Percentiles rank a stretch among this genome's conserved stretches.
Conservation (phyloP, 2,113 vertebrate species). For the Rhizomys pruinosus region DNA sequence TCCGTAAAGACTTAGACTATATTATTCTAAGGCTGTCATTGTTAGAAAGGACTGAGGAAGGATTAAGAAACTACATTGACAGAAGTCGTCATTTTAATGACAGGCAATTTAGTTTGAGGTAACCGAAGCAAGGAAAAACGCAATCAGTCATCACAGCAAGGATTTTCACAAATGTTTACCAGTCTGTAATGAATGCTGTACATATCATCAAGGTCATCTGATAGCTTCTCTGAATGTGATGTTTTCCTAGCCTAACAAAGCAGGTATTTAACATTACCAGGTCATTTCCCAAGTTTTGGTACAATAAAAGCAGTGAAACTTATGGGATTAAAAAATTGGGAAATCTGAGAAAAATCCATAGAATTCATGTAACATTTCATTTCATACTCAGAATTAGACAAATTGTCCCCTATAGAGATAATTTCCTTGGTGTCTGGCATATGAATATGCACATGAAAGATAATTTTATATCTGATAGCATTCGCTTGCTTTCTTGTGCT, state of each 20-base stretch:
- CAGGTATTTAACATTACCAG: conserved; percentile 69
- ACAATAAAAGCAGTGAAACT: conserved; percentile 56
- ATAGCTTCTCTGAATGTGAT: conserved; percentile 73
- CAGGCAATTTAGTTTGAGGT: conserved; percentile 89
- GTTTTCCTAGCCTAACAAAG: conserved; percentile 79
- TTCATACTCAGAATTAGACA: conserved; percentile 29
- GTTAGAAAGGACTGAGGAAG: conserved; percentile 81
- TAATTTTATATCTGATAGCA: conserved; percentile 7
- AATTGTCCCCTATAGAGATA: not conserved
- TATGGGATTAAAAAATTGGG: conserved; percentile 63
- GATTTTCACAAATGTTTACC: conserved; percentile 88
- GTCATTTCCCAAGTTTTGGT: conserved; percentile 69
- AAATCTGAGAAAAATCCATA: conserved; percentile 35
- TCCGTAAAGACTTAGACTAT: conserved; percentile 84
- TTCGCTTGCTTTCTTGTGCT: conserved; percentile 46
- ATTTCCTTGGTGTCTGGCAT: not conserved
- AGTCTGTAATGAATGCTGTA: conserved; percentile 80
- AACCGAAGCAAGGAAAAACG: conserved; percentile 84
- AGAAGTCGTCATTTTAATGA: conserved; percentile 89
- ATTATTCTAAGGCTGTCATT: conserved; percentile 81
- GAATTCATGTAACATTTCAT: conserved; percentile 51
- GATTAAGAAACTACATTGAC: conserved; percentile 84
- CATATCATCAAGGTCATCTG: conserved; percentile 82
- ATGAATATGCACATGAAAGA: not conserved
- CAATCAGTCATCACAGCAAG: conserved; percentile 90